These are phyloP conservation scores for Lordiphosa fenestrarum DNA, from an alignment of 2,888 invertebrate species.

Conservation along the genomic window DNA sequence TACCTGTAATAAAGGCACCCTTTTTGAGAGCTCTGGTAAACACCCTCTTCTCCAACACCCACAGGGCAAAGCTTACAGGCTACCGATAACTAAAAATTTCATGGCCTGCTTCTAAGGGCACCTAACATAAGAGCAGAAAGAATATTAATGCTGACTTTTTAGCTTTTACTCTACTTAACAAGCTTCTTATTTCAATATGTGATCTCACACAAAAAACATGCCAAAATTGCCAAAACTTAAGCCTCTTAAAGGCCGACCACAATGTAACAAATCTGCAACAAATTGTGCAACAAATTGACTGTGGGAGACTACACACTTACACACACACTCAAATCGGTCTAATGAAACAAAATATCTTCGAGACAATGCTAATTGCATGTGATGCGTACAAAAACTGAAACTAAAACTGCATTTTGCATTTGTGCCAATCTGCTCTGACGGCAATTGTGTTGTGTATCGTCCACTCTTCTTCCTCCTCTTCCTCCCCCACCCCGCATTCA, in stretches of 20 bases:
- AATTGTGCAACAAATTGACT: constrained; percentile 58
- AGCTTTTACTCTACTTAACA: constrained; percentile 7
- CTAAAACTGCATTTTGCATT: constrained; percentile 21
- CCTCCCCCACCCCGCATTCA: constrained; percentile 13
- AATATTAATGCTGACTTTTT: constrained; percentile 1
- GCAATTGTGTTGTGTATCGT: constrained; percentile 16
- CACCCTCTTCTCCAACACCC: too few relatives aligned
- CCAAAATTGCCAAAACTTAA: constrained; percentile 32
- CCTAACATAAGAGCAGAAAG: too few relatives aligned
- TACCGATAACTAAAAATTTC: too few relatives aligned
- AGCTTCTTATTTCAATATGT: constrained; percentile 15
- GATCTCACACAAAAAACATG: constrained; percentile 10
- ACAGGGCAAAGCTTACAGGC: too few relatives aligned
- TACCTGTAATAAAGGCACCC: too few relatives aligned
- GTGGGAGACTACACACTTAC: not conserved
- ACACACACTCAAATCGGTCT: constrained; percentile 38
- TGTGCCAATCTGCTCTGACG: not conserved
- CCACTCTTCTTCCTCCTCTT: constrained; percentile 14
- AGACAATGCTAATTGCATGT: constrained; percentile 46
- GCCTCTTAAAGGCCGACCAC: constrained; percentile 28
- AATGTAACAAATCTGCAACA: constrained; percentile 31
- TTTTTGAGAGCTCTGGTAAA: too few relatives aligned
- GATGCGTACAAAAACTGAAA: constrained; percentile 18
- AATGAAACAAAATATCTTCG: constrained; percentile 68
- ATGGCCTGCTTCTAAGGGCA: too few relatives aligned